Base-by-base conservation (phyloP, 2,888 invertebrate species). In the Synergus gifuensis region DNA sequence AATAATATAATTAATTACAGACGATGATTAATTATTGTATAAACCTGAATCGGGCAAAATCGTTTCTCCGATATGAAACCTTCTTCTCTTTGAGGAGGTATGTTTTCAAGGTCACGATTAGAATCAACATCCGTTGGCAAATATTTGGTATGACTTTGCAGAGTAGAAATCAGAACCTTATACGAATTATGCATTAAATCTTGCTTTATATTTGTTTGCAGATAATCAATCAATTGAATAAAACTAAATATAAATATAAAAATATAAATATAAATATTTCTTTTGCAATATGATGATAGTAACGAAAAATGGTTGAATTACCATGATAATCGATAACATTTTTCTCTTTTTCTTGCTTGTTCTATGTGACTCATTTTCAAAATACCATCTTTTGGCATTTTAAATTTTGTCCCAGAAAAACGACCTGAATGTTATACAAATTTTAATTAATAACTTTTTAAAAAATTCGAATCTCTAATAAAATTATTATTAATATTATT, bases 311-410 rank as follows among this genome's bases (percentile, higher is more conserved):
- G 42, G 11, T 77, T 46, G 28, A 76, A 82, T 90, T 93, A 97
- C 97, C 96, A 94, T 58, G 97, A 95, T 2, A 98, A 93, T 82
- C 97, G 93, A 89, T 95, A 95, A 89, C 97, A 98, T 89, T 96
- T 96, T 85, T 95, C 95, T 83, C 96, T 94, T 89, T 98, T 98
- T 87, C 95, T 95, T 0, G 97, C 96, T 88, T 97, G 97, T 88
- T 98, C 97, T 76, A 97, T 97, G 89, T 97, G 98, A 4, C 97
- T 96, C 95, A 97, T 96, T 84, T 96, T 96, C 0, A 90, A 84
- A 77, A 87, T 79, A n/a, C 87, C 87, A 16, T 90, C 88, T 76
- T 86, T 89, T 4, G 88, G 89, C 84, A 89, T 86, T 73, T 87
- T 85, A 62, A 88, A 86, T 79, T 88, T 89, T 0, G 83, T 85